phyloP scores from a whole-genome alignment of 2,888 invertebrate species.

The Congeria kusceri region DNA sequence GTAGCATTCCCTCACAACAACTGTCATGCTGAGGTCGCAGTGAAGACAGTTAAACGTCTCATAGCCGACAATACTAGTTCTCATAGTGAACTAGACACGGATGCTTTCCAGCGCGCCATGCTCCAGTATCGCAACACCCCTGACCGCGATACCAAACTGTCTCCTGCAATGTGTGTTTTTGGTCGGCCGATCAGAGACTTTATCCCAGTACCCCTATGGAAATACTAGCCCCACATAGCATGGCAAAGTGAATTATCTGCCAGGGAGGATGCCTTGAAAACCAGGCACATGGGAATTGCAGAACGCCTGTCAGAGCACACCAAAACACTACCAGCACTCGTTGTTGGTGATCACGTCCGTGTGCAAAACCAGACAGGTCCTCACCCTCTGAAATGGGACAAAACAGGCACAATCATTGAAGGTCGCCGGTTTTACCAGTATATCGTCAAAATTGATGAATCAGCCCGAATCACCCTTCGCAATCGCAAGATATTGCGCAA shows the following conservation, averaged over 20 bases:
- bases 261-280: slow-evolving; percentile 64
- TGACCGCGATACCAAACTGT: slow-evolving; percentile 67
- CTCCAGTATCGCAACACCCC: slow-evolving; percentile 69
- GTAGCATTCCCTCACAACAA: slow-evolving; percentile 70
- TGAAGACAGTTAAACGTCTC: slow-evolving; percentile 72
- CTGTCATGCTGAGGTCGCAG: slow-evolving; percentile 58
- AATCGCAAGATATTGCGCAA: slow-evolving; percentile 61
- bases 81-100: slow-evolving; percentile 65
- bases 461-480: slow-evolving; percentile 60
- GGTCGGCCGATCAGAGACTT: slow-evolving; percentile 65
- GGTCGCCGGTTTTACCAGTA: slow-evolving; percentile 68
- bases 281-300: slow-evolving; percentile 62
- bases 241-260: slow-evolving; percentile 59
- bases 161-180: slow-evolving; percentile 69
- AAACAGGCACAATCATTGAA: slow-evolving; percentile 67
- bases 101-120: slow-evolving; percentile 65
- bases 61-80: slow-evolving; percentile 69
- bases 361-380: slow-evolving; percentile 69
- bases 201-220: slow-evolving; percentile 52
- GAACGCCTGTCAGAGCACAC: slow-evolving; percentile 66
- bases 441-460: slow-evolving; percentile 56
- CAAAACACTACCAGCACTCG: slow-evolving; percentile 48
- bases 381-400: slow-evolving; percentile 71
- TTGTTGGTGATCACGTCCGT: slow-evolving; percentile 62
- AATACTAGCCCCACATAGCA: slow-evolving; percentile 58